Evolutionary conservation across 2,888 invertebrate genomes (phyloP), one percentile per base, ranked within the genome.

Genomic region (Drosophila kanekoi): DNA sequence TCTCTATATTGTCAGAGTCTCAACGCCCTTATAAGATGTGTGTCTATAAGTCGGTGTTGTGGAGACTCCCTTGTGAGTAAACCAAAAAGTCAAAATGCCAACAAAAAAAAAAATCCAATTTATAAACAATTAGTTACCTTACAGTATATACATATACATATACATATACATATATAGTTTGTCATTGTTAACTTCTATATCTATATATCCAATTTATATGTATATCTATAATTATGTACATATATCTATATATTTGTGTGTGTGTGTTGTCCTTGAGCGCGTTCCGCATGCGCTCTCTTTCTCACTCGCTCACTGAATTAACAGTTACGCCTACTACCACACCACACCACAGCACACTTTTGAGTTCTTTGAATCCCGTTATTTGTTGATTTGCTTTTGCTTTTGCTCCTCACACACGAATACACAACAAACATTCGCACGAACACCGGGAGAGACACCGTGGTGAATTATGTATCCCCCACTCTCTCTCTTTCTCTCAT

Each of bases 51-150:
- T 89, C 89, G 91, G 91, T 90, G 91, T 91, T 91, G 90, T 89
- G 89, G 90, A 81, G 88, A 90, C 86, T 90, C 89, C 87, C 81
- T 91, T 91, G 91, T 91, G 91, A 91, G 91, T 92, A 91, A 82
- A 82, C 82, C 88, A 85, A 82, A 81, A 82, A 75, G 63, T 61
- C 63, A 78, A 83, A 72, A 61, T 82, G 83, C 69, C 69, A 73
- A 67, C 41, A 61, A 38, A 37, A 20, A 18, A 32, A 20, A 20
- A 14, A 48, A 28, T 28, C 28, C 51, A 33, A 66, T 38, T 44
- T 20, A 32, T 49, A 41, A 41, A 35, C 44, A 54, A 62, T 72
- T 72, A 71, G 71, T 54, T 64, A 71, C 73, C 70, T 63, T 61
- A 62, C 45, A 71, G 47, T 58, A 60, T 52, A 52, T 60, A 61